Evolutionary conservation across 2,888 invertebrate genomes (phyloP).

Genomic region (Willowsia nigromaculata): DNA sequence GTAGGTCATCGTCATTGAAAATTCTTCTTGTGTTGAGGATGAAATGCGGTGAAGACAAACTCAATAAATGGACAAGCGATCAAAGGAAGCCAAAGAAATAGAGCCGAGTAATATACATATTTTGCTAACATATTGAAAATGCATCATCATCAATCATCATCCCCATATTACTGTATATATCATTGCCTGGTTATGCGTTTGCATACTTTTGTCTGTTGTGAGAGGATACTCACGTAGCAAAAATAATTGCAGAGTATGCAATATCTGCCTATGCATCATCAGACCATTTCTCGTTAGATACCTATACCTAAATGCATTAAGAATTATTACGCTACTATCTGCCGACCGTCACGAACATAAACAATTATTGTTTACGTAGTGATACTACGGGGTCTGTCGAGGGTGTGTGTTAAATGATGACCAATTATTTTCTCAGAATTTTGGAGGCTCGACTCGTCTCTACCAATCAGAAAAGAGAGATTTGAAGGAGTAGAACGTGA

Average conservation of each 20-base stretch:
- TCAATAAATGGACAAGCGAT: background rate
- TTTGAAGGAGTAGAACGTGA: background rate
- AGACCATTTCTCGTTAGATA: conserved; percentile 38
- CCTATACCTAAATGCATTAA: background rate
- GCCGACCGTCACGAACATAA: conserved; percentile 33
- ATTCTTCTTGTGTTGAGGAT: background rate
- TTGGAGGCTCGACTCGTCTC: conserved; percentile 53
- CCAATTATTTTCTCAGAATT: conserved; percentile 66
- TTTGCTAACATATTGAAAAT: background rate
- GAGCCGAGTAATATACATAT: background rate
- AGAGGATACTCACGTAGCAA: background rate
- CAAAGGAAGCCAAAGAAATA: background rate
- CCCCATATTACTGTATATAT: background rate
- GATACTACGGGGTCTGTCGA: conserved; percentile 18
- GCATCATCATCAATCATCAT: background rate
- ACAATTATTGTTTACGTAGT: conserved; percentile 54
- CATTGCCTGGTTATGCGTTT: background rate
- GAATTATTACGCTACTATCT: background rate
- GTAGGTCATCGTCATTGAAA: conserved; percentile 66
- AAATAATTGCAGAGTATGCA: background rate
- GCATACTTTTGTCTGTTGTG: background rate
- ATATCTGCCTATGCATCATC: background rate
- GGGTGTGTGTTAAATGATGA: conserved; percentile 56
- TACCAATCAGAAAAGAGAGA: conserved; percentile 42
- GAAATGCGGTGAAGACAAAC: background rate